Percentiles rank a stretch among this genome's conserved stretches.
Evolutionary conservation across 37 sponge, comb jelly and placozoan species (phyloP).

Genomic region (Aplysina aerophoba): DNA sequence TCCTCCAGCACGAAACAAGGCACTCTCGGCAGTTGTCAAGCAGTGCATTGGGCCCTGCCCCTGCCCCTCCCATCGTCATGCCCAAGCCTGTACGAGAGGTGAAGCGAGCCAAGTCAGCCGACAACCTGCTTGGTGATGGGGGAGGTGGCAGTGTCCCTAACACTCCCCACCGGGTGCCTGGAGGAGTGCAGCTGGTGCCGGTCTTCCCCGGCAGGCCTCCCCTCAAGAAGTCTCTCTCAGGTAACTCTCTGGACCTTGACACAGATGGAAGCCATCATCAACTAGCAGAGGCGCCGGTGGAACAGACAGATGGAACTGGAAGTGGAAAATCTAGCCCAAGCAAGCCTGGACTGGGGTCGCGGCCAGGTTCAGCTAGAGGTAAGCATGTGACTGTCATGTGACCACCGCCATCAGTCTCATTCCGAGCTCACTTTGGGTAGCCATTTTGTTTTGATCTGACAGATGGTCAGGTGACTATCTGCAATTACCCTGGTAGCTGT

Average conservation of each 20-base stretch:
- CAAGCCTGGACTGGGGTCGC: not conserved
- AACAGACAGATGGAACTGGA: not conserved
- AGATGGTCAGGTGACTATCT: too few species aligned
- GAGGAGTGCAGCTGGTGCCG: not conserved
- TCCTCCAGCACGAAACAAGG: not conserved
- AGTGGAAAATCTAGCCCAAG: slow-evolving; percentile 11
- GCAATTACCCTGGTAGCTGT: too few species aligned
- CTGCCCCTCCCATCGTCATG: not conserved
- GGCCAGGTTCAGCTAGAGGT: slow-evolving; percentile 21
- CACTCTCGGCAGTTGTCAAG: slow-evolving; percentile 3
- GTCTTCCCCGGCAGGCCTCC: not conserved
- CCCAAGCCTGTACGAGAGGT: slow-evolving; percentile 1
- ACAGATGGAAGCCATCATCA: not conserved
- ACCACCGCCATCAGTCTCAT: too few species aligned
- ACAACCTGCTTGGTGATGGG: not conserved
- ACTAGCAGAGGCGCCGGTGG: not conserved
- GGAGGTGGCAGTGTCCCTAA: not conserved
- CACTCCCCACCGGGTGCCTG: not conserved
- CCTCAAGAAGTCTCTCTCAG: slow-evolving; percentile 28
- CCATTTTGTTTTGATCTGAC: too few species aligned
- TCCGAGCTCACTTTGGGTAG: too few species aligned
- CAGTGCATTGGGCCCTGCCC: too few species aligned
- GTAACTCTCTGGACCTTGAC: not conserved
- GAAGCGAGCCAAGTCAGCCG: slow-evolving; percentile 10
- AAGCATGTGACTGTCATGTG: too few species aligned